These are phyloP conservation scores for Dioctria linearis DNA, from an alignment of 2,888 invertebrate species.

Conservation along the genomic window DNA sequence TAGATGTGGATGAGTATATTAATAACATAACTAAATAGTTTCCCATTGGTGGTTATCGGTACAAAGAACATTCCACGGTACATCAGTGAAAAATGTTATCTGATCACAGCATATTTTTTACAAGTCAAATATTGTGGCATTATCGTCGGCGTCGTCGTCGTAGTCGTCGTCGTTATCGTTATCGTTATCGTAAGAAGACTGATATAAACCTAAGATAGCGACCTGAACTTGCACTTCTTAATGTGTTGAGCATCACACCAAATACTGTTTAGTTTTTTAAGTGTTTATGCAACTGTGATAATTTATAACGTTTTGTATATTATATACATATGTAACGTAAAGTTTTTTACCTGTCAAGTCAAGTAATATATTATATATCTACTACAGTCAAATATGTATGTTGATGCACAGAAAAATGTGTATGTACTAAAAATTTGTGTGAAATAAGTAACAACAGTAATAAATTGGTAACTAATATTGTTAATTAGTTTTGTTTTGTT, in stretches of 20 bases:
- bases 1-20: conserved; percentile 22
- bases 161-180: neutral
- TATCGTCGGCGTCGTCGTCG: neutral
- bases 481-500: too few relatives aligned
- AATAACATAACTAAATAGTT: conserved; percentile 30
- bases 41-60: neutral
- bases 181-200: conserved; percentile 14
- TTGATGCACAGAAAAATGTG: too few relatives aligned
- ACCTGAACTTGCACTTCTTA: neutral
- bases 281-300: conserved; percentile 8
- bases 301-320: neutral
- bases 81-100: conserved; percentile 11
- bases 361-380: too few relatives aligned
- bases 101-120: neutral
- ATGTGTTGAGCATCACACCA: neutral
- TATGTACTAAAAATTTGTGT: neutral
- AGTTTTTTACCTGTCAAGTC: too few relatives aligned
- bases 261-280: neutral
- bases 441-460: neutral
- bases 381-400: too few relatives aligned
- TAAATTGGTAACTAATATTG: neutral
- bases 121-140: neutral
- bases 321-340: neutral
- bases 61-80: neutral
- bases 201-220: conserved; percentile 1